Conservation (phyloP, 1,140 invertebrate genomes). For the Cyrtorhinus lividipennis region DNA sequence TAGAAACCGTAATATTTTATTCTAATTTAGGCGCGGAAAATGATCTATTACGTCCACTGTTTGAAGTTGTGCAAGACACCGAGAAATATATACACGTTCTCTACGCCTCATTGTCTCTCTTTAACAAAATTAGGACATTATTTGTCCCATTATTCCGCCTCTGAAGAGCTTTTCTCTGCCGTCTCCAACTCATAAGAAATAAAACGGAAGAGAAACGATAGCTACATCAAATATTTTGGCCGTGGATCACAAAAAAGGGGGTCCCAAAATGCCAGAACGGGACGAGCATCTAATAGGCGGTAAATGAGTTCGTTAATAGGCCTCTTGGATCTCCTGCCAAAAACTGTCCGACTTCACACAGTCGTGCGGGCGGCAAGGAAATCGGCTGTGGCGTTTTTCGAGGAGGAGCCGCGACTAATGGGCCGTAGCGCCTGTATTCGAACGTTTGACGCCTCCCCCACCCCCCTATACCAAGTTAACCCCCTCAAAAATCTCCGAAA, state of each 20-base stretch:
- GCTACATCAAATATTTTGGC: not conserved
- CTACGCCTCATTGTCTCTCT: no score
- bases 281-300: not conserved
- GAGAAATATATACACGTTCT: no score
- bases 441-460: not conserved
- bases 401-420: not conserved
- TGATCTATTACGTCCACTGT: no score
- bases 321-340: not conserved
- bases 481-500: no score
- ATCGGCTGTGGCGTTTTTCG: not conserved
- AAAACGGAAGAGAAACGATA: not conserved
- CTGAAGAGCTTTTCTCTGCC: no score
- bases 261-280: not conserved
- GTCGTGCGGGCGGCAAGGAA: not conserved
- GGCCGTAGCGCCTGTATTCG: not conserved
- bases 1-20: no score
- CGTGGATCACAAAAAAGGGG: not conserved
- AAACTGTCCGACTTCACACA: not conserved
- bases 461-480: no score
- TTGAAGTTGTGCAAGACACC: no score
- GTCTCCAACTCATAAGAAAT: no score
- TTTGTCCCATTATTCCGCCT: no score
- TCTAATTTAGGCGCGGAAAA: no score
- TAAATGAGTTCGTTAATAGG: not conserved
- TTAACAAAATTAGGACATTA: no score